Base-by-base conservation (phyloP, 2,113 vertebrate genomes). In the Dasypus novemcinctus region DNA sequence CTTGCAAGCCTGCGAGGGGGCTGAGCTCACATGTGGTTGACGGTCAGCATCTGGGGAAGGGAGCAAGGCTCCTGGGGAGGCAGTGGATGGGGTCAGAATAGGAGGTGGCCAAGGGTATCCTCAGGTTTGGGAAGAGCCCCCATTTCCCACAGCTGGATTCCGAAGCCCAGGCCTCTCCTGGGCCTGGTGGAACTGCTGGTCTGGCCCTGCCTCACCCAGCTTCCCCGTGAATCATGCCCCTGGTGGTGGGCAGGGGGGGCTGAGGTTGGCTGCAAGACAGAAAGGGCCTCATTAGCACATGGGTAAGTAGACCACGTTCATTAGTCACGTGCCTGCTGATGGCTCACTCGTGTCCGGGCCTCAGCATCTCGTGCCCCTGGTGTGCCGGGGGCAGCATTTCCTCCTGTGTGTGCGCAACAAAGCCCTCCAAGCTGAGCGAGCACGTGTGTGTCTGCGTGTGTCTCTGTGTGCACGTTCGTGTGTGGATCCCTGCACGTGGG, bases 391-490 rank as follows among this genome's bases (percentile, higher is more conserved):
- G 14, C 64, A n/a, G 12, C 1, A 3, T 43, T 74, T 66, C 41
- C 33, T 63, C 61, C 31, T 3, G 31, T 74, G 49, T 14, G 13
- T 20, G 6, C 54, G 29, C 71, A 3, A 57, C 1, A 5, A 52
- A 38, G 69, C 61, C 69, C 43, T 75, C 36, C 18, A 8, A 1
- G 38, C 12, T 41, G 14, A 61, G 2, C 1, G 5, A 78, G 13
- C 31, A 1, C 2, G 36, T 52, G 12, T n/a, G n/a, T 27, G 23
- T 31, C 49, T 23, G 52, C 13, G 33, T 71, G 21, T 27, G 1
- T 4, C 15, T 10, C 61, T 33, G 14, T 13, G 13, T 18, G 23
- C 2, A 13, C 9, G 1, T 7, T 10, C 18, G 7, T 29, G 2
- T 25, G 57, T 59, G 4, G 21, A 18, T 13, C 9, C 21, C 43